Evolutionary conservation across 64 coral and sea anemone species (phyloP).

Genomic region (Porites lutea): DNA sequence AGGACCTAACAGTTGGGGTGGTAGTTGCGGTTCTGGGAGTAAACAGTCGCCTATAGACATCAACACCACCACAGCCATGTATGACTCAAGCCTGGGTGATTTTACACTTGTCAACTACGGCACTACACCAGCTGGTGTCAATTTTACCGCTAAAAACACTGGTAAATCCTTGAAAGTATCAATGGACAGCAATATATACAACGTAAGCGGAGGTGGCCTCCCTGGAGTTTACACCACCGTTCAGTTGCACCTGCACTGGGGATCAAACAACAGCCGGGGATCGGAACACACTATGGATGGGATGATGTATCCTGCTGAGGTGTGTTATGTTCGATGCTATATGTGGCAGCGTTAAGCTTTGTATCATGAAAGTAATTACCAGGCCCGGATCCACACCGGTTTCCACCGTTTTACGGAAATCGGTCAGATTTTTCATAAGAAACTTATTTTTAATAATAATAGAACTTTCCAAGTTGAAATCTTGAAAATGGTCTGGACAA

Average conservation of each 20-base stretch:
- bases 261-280: not conserved
- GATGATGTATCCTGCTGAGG: conserved; percentile 39
- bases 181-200: not conserved
- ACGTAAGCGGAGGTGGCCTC: conserved; percentile 26
- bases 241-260: conserved; percentile 70
- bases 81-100: not conserved
- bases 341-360: too few relatives aligned
- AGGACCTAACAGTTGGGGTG: conserved; percentile 43
- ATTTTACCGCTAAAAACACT: conserved; percentile 5
- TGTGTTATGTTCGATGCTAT: not conserved
- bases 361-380: too few relatives aligned
- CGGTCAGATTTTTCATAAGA: too few relatives aligned
- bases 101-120: conserved; percentile 7
- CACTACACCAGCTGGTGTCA: not conserved
- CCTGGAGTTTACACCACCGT: not conserved
- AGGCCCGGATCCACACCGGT: too few relatives aligned
- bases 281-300: conserved; percentile 46
- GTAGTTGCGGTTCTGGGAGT: not conserved
- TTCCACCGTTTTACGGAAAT: too few relatives aligned
- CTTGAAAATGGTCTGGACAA: too few relatives aligned
- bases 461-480: too few relatives aligned
- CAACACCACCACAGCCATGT: not conserved
- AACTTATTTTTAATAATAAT: too few relatives aligned
- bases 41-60: conserved; percentile 65
- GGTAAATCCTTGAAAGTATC: not conserved